Base-by-base conservation (phyloP, 1,140 invertebrate genomes). In the Sinonovacula constricta region DNA sequence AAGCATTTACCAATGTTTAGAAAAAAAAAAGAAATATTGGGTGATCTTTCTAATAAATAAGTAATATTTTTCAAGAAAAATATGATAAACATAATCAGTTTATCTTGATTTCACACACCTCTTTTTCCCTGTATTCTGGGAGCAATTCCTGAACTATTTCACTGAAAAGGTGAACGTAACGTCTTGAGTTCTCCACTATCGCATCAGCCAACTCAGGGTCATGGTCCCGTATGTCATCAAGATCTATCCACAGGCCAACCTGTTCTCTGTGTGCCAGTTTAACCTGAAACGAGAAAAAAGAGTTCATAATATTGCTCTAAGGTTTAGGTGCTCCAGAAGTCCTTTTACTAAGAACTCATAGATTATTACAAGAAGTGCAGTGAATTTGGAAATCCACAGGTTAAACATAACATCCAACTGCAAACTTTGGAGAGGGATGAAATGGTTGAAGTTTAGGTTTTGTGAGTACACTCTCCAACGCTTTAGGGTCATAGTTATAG, bases 261-360 rank as follows among this genome's bases (percentile, higher is more conserved):
- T 97, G 94, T 90, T 99, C 98, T 78, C 98, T 93, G 88, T 99
- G 97, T 15, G 98, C 98, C 74, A 99, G 85, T 85, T 95, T 94
- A 3, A 86, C 83, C 90, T n/a, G 76, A 10, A 66, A 76, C 53
- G 53, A 45, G 39, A 45, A 45, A 45, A 45, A 45, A 10, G 18
- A 45, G 7, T 45, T 45, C 39, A 45, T 45, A n/a, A n/a, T n/a
- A n/a, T 45, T 45, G 18, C 18, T 45, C 18, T 45, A 7, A 45
- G 39, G 18, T 45, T 45, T 45, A 7, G 18, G 39, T 45, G 7
- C 7, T 45, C 18, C 18, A 45, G 18, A 10, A 45, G 7, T 45
- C 39, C 7, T 18, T 45, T 45, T 45, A 45, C 39, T 45, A 45
- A n/a, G n/a, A n/a, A n/a, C n/a, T n/a, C n/a, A n/a, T n/a, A n/a